Conservation (phyloP, 2,113 vertebrate species). For the Protobothrops mucrosquamatus region DNA sequence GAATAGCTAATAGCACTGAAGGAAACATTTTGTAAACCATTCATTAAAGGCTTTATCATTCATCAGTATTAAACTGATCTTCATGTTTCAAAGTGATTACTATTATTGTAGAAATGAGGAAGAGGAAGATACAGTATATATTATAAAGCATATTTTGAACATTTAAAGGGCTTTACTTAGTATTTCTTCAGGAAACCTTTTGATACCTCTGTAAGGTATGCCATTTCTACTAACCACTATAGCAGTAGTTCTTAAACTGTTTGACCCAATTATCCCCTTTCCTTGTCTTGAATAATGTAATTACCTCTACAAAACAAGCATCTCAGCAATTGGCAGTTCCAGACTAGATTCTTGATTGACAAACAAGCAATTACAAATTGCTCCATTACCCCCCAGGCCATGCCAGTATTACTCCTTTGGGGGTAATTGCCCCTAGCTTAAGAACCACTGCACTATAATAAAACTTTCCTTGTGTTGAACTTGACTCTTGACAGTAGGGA, state of each 20-base stretch:
- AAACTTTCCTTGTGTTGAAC: background rate
- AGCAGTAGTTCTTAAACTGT: background rate
- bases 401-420: background rate
- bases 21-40: background rate
- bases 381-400: background rate
- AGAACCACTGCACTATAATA: background rate
- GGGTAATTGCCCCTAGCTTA: background rate
- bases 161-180: background rate
- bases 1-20: background rate
- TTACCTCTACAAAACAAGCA: background rate
- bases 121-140: background rate
- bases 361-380: background rate
- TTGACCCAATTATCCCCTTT: background rate
- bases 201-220: background rate
- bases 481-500: background rate
- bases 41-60: accelerated
- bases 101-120: background rate
- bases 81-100: background rate
- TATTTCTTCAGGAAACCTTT: background rate
- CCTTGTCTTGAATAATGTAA: background rate
- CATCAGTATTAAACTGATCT: background rate
- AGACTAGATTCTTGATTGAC: background rate
- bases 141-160: background rate
- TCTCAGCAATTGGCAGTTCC: background rate
- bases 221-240: background rate